Base-by-base conservation (phyloP, 2,888 invertebrate species). In the Temnothorax ravouxi region DNA sequence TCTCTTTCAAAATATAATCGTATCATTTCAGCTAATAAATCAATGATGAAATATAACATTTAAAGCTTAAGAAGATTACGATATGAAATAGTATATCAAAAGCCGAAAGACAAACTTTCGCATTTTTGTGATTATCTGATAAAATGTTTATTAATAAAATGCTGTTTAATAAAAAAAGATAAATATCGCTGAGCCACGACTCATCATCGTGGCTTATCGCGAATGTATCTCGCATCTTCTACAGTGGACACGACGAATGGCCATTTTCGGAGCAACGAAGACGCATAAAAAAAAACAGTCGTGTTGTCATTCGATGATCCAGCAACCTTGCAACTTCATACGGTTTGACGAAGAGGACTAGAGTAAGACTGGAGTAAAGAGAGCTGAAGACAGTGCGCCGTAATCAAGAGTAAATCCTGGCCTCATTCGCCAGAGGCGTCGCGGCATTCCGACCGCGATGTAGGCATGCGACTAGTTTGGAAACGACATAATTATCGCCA, bases 401-500 rank as follows among this genome's bases (percentile, higher is more conserved):
- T 83, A 71, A 89, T 83, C 82, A 83, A 90, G 87, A 88, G 84
- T 83, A 89, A 88, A 85, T 88, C 84, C 84, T 84, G 85, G 71
- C 90, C 88, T 89, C 84, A 75, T 76, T 88, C 84, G 67, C 72
- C 52, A 82, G 61, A 77, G 62, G 47, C 81, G 80, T 44, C 25
- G 59, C 29, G 76, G 66, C 41, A 89, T 90, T 81, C 90, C 54
- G 50, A 41, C 44, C 84, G 85, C 50, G 15, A 25, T 83, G 87
- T 89, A 87, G 87, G 83, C 87, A 86, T 50, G 75, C 84, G 84
- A 89, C 88, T 34, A 85, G 86, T 88, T 88, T 88, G 90, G 86
- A 90, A 90, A 89, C 86, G 89, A 87, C 86, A 82, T 84, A 81
- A 87, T 89, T 90, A 90, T 86, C 79, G 75, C 82, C 88, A 85